Conservation (phyloP, 2,888 invertebrate genomes). For the Cyaniris semiargus region DNA sequence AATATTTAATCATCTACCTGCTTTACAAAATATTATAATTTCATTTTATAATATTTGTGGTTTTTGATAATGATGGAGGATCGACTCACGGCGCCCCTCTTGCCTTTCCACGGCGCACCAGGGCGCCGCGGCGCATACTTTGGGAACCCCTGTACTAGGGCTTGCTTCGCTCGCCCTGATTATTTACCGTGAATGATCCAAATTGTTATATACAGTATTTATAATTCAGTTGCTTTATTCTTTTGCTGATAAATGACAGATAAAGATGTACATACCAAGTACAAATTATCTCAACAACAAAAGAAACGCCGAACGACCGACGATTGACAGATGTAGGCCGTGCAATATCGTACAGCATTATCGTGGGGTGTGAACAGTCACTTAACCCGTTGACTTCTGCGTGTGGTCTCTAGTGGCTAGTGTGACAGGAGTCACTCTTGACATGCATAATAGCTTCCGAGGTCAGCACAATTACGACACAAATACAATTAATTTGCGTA, state of each 20-base stretch:
- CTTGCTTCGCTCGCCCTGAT: too few relatives aligned
- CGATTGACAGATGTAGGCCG: conserved; percentile 8
- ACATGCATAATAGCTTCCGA: conserved; percentile 57
- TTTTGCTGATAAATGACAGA: not conserved
- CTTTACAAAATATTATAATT: too few relatives aligned
- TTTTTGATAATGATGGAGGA: too few relatives aligned
- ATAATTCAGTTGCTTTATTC: not conserved
- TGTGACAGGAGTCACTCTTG: conserved; percentile 56
- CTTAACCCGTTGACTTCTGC: conserved; percentile 62
- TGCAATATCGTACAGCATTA: conserved; percentile 17
- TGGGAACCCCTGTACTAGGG: too few relatives aligned
- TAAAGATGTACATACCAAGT: not conserved
- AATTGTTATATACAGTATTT: too few relatives aligned
- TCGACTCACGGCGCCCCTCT: too few relatives aligned
- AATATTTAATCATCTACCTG: too few relatives aligned
- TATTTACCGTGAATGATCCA: too few relatives aligned
- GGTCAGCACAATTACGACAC: conserved; percentile 46
- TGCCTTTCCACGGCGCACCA: too few relatives aligned
- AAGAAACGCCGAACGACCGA: conserved; percentile 7
- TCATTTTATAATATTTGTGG: too few relatives aligned
- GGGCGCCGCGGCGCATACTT: too few relatives aligned
- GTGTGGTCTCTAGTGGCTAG: conserved; percentile 59
- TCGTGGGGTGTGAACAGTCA: conserved; percentile 43
- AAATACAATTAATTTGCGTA: conserved; percentile 20
- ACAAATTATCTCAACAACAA: not conserved